Evolutionary conservation across 1,140 invertebrate species (phyloP), one percentile per base, ranked within the genome.

Genomic region (Cydia amplana): DNA sequence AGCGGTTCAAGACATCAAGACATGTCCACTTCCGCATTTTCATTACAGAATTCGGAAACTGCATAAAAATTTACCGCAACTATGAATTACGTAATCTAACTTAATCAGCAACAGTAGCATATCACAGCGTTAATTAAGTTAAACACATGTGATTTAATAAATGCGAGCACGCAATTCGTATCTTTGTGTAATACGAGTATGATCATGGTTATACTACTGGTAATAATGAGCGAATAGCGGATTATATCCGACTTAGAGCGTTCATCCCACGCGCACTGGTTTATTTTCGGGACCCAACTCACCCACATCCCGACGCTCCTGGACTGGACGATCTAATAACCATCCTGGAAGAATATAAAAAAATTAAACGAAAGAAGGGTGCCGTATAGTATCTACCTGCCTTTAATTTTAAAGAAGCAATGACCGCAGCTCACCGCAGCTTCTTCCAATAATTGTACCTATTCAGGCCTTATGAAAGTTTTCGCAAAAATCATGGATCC

Each of bases 21-120:
- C 55, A 23, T 10, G 6, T 6, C 10, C 20, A 60, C 55, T 60
- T 60, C 55, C 55, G 55, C 55, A 23, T 60, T 60, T 51, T 18
- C 1, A 60, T 60, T 60, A 60, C 20, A 23, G 55, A 23, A 23
- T 60, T 60, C 55, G 55, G 55, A 60, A 60, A 60, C 55, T 60
- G 55, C 9, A 23, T 60, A 60, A 60, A 10, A 60, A 60, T 60
- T 60, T 60, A 60, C 18, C 55, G 20, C 20, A 60, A 60, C 23
- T 23, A 60, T 60, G 20, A 23, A 60, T 23, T 23, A 60, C 20
- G 20, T 60, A 60, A 60, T 23, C 55, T 12, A 18, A 55, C n/a
- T 55, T 55, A 20, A 55, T 55, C 16, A 55, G 51, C 51, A 18
- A 18, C 51, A 55, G 55, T 23, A 60, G 55, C 20, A 10, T 23